Evolutionary conservation across 1,140 invertebrate genomes (phyloP), one percentile per base, ranked within the genome.

Genomic region (Drosophila punjabiensis): DNA sequence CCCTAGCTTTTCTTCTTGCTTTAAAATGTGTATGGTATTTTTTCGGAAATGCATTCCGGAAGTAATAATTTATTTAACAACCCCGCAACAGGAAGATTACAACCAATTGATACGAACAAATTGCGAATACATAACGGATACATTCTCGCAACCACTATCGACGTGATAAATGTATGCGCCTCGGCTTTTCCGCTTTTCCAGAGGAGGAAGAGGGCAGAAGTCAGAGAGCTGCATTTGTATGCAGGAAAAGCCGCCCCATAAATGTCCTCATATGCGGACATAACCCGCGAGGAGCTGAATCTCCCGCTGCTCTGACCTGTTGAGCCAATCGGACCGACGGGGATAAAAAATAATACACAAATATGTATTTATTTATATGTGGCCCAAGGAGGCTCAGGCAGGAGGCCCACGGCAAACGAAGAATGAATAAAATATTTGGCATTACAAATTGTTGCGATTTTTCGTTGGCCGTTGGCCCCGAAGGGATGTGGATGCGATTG

Each of bases 361-460:
- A 77, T 85, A 86, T 79, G 56, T 86, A 82, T 89, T 89, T 89
- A 88, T 88, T 79, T 89, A 71, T 89, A 71, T 68, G 69, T 63
- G 74, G 73, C 43, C 63, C 63, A 81, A 79, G 80, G 63, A 62
- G 81, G 59, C 47, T 11, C 35, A 24, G 50, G 43, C 37, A 24
- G 50, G 43, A 28, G 52, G 52, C 53, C 50, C 50, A 14, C 45
- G 43, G 53, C 77, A 82, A 82, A 81, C 82, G 83, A 60, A 55
- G 56, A 70, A 87, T 87, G 81, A 87, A 87, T 87, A 87, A 89
- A 89, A 89, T 90, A 79, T 79, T 90, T 90, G 79, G 82, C 86
- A 90, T 90, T 86, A 90, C 86, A 89, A 89, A 86, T 89, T 89
- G 86, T 90, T 86, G 86, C 82, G 86, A 90, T 89, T 89, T 89